Percentiles rank a stretch among this genome's conserved stretches.
Evolutionary conservation across 37 sponge, comb jelly and placozoan genomes (phyloP).

Genomic region (Beroe forskalii): DNA sequence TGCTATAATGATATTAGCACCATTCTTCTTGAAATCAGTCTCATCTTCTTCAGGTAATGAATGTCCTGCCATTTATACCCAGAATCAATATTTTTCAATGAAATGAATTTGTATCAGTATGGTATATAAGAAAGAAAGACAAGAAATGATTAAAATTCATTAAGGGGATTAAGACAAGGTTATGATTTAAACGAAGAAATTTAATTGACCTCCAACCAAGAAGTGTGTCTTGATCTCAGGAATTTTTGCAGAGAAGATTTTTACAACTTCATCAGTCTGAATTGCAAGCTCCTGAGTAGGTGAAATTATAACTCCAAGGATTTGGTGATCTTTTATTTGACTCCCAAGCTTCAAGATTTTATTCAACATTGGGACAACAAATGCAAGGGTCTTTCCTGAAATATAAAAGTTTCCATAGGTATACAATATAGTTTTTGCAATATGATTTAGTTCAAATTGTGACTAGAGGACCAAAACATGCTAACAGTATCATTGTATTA

Average conservation of each 20-base stretch:
- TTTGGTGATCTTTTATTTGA: constrained; percentile 23
- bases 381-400: constrained; percentile 96
- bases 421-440: too few species aligned
- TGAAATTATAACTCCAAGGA: constrained; percentile 74
- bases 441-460: too few species aligned
- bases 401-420: constrained; percentile 78
- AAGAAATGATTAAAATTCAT: neutral
- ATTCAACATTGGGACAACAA: constrained; percentile 90
- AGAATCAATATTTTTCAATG: too few species aligned
- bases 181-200: constrained; percentile 18
- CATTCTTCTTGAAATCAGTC: neutral
- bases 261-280: constrained; percentile 80
- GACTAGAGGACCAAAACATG: neutral
- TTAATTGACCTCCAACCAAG: constrained; percentile 80
- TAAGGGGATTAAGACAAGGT: neutral
- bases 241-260: constrained; percentile 67
- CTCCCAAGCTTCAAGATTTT: constrained; percentile 65
- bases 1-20: constrained; percentile 72
- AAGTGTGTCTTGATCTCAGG: constrained; percentile 63
- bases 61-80: too few species aligned
- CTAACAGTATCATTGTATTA: too few species aligned
- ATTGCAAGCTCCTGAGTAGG: constrained; percentile 94
- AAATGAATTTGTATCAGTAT: too few species aligned
- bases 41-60: constrained; percentile 21
- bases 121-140: too few species aligned